These are phyloP conservation scores for Agrochola macilenta DNA, from an alignment of 2,888 invertebrate genomes.

Conservation along the genomic window DNA sequence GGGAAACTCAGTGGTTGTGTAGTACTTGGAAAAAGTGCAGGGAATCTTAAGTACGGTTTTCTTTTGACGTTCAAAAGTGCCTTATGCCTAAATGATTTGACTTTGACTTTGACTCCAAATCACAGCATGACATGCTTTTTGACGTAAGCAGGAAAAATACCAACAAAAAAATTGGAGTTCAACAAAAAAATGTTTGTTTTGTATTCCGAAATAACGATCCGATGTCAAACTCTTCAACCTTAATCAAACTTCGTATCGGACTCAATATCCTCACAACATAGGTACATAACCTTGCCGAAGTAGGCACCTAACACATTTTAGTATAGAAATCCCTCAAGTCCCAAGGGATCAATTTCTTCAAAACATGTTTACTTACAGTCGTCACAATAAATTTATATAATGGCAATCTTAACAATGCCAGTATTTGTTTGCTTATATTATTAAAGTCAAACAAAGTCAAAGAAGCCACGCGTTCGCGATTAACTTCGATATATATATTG, in stretches of 20 bases:
- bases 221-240: conserved; percentile 24
- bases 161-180: not conserved
- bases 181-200: conserved; percentile 11
- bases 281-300: conserved; percentile 37
- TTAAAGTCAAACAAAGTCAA: conserved; percentile 58
- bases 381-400: conserved; percentile 61
- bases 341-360: conserved; percentile 56
- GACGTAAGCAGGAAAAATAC: conserved; percentile 15
- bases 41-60: not conserved
- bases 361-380: conserved; percentile 53
- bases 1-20: conserved; percentile 18
- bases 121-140: not conserved
- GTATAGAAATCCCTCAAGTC: conserved; percentile 58
- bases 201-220: conserved; percentile 6
- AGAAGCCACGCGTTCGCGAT: conserved; percentile 46
- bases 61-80: not conserved
- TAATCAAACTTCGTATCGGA: conserved; percentile 32
- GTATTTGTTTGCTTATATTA: conserved; percentile 55
- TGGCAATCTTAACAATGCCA: conserved; percentile 54
- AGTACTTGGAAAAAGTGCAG: conserved; percentile 3
- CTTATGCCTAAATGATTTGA: too few species aligned
- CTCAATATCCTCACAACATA: conserved; percentile 16
- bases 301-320: conserved; percentile 23
- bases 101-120: not conserved
- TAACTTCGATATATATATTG: conserved; percentile 39